These are phyloP conservation scores for Neodon shergylaensis DNA, from an alignment of 2,113 vertebrate species.

Conservation along the genomic window DNA sequence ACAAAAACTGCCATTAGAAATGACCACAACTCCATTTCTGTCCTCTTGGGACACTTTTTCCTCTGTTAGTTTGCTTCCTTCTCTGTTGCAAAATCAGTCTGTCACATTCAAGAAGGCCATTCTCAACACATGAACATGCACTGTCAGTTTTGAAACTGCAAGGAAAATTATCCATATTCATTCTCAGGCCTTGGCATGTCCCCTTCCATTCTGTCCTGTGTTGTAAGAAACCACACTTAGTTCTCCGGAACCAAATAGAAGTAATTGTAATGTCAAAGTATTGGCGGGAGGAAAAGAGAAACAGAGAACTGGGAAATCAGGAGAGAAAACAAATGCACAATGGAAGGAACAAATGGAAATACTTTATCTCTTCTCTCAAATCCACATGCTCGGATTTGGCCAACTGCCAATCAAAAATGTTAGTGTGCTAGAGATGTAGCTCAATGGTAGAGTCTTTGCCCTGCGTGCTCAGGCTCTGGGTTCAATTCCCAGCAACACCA, in stretches of 20 bases:
- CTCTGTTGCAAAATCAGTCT: conserved; percentile 1
- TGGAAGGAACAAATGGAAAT: not conserved
- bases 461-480: not conserved
- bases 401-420: not conserved
- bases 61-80: not conserved
- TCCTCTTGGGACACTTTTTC: not conserved
- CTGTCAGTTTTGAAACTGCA: not conserved
- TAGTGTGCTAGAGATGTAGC: not conserved
- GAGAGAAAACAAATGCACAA: not conserved
- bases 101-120: not conserved
- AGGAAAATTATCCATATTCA: not conserved
- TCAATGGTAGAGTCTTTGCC: not conserved
- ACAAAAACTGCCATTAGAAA: not conserved
- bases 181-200: not conserved
- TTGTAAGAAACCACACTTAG: not conserved
- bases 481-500: not conserved
- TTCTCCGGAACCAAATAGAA: not conserved
- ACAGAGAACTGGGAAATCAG: not conserved
- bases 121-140: not conserved
- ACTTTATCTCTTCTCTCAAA: not conserved
- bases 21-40: not conserved
- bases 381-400: not conserved
- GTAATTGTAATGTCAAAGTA: not conserved
- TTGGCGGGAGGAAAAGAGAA: not conserved
- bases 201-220: not conserved